phyloP scores from a whole-genome alignment of 2,113 vertebrate genomes.

The Cromileptes altivelis region DNA sequence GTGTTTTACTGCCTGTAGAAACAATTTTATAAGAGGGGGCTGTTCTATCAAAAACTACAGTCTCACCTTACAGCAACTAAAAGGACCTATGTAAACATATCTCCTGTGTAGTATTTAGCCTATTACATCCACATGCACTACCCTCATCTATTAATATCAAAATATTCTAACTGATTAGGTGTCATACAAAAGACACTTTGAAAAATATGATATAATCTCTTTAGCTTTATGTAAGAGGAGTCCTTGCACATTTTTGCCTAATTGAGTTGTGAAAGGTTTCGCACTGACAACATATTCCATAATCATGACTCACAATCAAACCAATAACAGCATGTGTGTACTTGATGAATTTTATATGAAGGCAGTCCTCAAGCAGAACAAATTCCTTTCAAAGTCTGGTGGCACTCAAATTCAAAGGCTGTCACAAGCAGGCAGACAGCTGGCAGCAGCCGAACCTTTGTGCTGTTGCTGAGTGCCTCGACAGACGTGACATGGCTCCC shows the following conservation, averaged over 20 bases:
- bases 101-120: neutral
- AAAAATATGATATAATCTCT: neutral
- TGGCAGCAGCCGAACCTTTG: slow-evolving; percentile 3
- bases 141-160: neutral
- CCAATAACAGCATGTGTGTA: neutral
- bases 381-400: slow-evolving; percentile 6
- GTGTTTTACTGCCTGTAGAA: neutral
- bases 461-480: neutral
- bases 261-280: neutral
- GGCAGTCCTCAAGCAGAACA: neutral
- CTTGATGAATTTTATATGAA: neutral
- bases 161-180: neutral
- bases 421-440: slow-evolving; percentile 25
- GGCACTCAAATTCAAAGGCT: neutral
- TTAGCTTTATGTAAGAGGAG: neutral
- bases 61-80: neutral
- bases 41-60: neutral
- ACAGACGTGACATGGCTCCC: slow-evolving; percentile 55
- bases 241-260: neutral
- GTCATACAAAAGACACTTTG: neutral
- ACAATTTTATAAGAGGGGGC: neutral
- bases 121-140: neutral
- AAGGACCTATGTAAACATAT: neutral
- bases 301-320: neutral
- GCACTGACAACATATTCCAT: neutral